Evolutionary conservation across 2,113 vertebrate species (phyloP).

Genomic region (Machaerirhynchus nigripectus): DNA sequence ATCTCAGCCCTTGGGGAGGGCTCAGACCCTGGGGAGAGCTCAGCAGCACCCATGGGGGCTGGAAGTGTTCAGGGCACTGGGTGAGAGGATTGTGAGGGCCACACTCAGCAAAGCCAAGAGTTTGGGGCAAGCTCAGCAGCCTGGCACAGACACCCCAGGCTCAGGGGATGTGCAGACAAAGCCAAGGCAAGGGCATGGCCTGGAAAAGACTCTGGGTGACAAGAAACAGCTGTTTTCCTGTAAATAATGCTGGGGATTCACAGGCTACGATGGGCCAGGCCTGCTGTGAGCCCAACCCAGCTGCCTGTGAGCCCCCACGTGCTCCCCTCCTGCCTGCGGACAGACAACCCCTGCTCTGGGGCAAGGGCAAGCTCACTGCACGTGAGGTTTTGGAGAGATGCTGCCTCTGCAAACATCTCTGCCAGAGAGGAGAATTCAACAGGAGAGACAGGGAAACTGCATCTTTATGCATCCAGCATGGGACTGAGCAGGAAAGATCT

Average conservation of each 20-base stretch:
- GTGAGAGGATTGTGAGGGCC: neutral
- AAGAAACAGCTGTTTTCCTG: neutral
- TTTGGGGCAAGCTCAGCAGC: neutral
- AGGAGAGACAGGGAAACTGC: neutral
- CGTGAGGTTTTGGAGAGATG: fast-evolving
- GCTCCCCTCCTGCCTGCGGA: neutral
- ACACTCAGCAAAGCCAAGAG: neutral
- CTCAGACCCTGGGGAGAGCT: neutral
- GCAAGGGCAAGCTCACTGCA: neutral
- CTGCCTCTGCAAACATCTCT: neutral
- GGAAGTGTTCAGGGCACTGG: neutral
- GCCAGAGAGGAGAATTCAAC: neutral
- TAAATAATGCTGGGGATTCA: fast-evolving
- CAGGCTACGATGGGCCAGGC: neutral
- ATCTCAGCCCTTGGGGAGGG: neutral
- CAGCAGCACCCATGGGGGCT: neutral
- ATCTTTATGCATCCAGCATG: neutral
- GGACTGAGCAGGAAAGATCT: neutral
- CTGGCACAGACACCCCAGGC: neutral
- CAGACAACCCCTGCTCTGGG: neutral
- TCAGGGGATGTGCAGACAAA: neutral
- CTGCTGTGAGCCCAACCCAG: neutral
- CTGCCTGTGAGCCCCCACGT: neutral
- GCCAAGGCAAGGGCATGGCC: neutral
- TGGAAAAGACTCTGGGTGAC: neutral